Percentiles rank a stretch among this genome's conserved stretches.
Conservation (phyloP, 2,888 invertebrate species). For the Omphaloscelis lunosa region DNA sequence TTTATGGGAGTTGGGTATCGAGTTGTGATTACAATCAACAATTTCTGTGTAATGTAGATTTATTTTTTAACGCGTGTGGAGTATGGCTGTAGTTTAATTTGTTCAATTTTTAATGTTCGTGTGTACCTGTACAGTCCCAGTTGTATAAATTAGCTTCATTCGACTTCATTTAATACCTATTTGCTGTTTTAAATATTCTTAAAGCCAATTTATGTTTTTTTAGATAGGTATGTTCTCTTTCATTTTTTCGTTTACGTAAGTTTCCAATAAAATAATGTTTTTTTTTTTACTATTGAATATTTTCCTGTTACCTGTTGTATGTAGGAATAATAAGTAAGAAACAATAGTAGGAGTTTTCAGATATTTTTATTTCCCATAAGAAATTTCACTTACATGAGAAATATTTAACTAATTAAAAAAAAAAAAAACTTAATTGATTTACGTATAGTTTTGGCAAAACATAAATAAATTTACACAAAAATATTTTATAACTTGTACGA, state of each 20-base stretch:
- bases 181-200: not conserved
- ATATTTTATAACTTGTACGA: too few species aligned
- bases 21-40: slow-evolving; percentile 58
- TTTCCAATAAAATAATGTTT: not conserved
- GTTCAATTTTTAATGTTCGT: slow-evolving; percentile 16
- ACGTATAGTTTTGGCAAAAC: too few species aligned
- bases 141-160: slow-evolving; percentile 2
- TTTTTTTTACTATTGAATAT: slow-evolving; percentile 17
- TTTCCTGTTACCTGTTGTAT: too few species aligned
- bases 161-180: not conserved
- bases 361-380: too few species aligned
- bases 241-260: not conserved
- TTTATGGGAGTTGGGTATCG: slow-evolving; percentile 58
- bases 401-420: too few species aligned
- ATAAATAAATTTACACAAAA: too few species aligned
- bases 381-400: too few species aligned
- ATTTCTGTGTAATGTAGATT: slow-evolving; percentile 54
- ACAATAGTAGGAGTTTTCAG: too few species aligned
- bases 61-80: slow-evolving; percentile 40
- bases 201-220: not conserved
- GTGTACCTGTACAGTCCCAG: not conserved
- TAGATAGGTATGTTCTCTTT: not conserved
- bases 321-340: too few species aligned
- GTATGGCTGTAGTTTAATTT: slow-evolving; percentile 15
- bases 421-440: too few species aligned